Conservation (phyloP, 1,140 invertebrate species). For the Condylostylus longicornis region DNA sequence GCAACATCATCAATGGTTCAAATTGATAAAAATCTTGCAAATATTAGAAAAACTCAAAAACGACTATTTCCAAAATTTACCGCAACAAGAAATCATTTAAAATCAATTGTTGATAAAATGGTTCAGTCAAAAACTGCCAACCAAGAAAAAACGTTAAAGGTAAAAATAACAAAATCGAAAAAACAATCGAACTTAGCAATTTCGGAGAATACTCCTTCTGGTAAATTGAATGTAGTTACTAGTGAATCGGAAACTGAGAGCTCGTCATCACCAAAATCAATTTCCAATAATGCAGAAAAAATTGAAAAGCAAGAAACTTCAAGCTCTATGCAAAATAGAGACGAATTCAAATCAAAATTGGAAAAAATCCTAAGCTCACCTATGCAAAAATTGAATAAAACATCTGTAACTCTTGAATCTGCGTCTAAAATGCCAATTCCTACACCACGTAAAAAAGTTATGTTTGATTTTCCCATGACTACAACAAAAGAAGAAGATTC, state of each 20-base stretch:
- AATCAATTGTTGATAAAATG: slow-evolving; percentile 25
- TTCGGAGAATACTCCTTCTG: background rate
- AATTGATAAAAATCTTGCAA: slow-evolving; percentile 12
- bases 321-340: slow-evolving; percentile 4
- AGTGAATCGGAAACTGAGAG: background rate
- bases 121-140: slow-evolving; percentile 18
- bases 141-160: slow-evolving; percentile 9
- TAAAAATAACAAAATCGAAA: background rate
- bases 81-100: slow-evolving; percentile 25
- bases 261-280: background rate
- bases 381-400: background rate
- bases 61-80: slow-evolving; percentile 24
- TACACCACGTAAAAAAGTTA: slow-evolving; percentile 24
- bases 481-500: no score
- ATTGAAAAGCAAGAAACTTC: background rate
- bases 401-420: slow-evolving; percentile 1
- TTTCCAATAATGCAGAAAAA: slow-evolving; percentile 8
- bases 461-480: no score
- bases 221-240: background rate
- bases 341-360: slow-evolving; percentile 16
- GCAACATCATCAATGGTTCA: slow-evolving; percentile 11
- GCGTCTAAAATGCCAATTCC: slow-evolving; percentile 17
- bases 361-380: slow-evolving; percentile 22
- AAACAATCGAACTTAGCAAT: background rate
- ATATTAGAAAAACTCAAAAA: slow-evolving; percentile 18